Evolutionary conservation across 92 coral and sea anemone species (phyloP).

Genomic region (Plumapathes pennacea): DNA sequence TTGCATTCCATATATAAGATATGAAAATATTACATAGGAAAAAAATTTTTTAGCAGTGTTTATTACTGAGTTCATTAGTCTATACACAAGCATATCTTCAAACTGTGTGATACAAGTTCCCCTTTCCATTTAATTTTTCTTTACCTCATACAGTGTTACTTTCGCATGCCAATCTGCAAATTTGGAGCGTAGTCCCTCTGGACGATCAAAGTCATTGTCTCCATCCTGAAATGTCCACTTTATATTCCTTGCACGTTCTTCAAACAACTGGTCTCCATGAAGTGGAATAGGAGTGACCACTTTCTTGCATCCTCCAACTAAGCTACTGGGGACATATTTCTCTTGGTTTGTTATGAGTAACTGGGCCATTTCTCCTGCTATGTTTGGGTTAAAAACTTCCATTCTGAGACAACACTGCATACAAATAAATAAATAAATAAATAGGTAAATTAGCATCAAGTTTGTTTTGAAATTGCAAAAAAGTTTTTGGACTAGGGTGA

Average conservation of each 20-base stretch:
- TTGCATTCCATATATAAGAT: too few species aligned
- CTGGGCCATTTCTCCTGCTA: conserved; percentile 4
- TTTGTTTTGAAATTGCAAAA: too few species aligned
- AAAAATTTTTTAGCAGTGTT: too few species aligned
- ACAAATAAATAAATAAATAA: neutral
- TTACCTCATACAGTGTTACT: conserved; percentile 8
- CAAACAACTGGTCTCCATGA: conserved; percentile 4
- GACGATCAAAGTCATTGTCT: neutral
- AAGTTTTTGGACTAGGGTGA: too few species aligned
- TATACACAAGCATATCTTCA: too few species aligned
- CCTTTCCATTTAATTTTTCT: too few species aligned
- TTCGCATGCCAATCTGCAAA: conserved; percentile 14
- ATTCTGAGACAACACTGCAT: neutral
- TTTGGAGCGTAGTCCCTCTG: neutral
- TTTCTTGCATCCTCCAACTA: neutral
- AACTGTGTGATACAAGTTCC: too few species aligned
- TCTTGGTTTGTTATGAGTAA: neutral
- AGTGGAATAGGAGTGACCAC: conserved; percentile 2
- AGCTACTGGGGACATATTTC: neutral
- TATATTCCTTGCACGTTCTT: conserved; percentile 4
- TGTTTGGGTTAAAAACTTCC: conserved; percentile 4
- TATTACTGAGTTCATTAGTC: too few species aligned
- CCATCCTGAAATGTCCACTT: conserved; percentile 11
- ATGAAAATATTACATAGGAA: too few species aligned
- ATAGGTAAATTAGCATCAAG: neutral